phyloP scores from a whole-genome alignment of 2,797 vertebrate genomes.

The Cercopithecus mitis region DNA sequence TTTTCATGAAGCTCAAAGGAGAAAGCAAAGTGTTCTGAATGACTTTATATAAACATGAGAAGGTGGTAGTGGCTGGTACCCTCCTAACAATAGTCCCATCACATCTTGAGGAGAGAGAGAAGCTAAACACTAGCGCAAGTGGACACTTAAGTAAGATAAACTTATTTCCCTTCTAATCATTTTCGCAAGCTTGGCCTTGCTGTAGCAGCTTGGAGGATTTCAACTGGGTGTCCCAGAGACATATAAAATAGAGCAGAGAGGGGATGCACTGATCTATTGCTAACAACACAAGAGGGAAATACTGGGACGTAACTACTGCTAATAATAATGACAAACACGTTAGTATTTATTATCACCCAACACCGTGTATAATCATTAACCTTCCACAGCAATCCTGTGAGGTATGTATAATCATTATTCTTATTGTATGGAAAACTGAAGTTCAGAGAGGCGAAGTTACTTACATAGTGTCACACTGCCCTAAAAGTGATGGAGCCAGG shows the following conservation, averaged over 20 bases:
- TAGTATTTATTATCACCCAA: background rate
- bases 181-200: background rate
- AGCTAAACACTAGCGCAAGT: background rate
- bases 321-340: background rate
- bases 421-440: background rate
- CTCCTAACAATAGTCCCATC: background rate
- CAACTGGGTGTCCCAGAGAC: background rate
- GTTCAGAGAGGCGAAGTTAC: background rate
- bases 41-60: background rate
- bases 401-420: background rate
- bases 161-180: background rate
- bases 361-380: background rate
- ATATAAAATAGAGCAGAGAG: background rate
- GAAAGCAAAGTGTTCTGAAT: background rate
- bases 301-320: background rate
- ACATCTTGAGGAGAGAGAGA: background rate
- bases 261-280: background rate
- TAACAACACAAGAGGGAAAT: background rate
- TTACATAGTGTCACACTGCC: background rate
- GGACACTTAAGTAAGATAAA: background rate
- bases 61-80: background rate
- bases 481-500: background rate
- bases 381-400: background rate
- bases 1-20: background rate
- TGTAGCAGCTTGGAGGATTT: background rate